phyloP scores from a whole-genome alignment of 2,888 invertebrate genomes.

The Plemyria rubiginata region DNA sequence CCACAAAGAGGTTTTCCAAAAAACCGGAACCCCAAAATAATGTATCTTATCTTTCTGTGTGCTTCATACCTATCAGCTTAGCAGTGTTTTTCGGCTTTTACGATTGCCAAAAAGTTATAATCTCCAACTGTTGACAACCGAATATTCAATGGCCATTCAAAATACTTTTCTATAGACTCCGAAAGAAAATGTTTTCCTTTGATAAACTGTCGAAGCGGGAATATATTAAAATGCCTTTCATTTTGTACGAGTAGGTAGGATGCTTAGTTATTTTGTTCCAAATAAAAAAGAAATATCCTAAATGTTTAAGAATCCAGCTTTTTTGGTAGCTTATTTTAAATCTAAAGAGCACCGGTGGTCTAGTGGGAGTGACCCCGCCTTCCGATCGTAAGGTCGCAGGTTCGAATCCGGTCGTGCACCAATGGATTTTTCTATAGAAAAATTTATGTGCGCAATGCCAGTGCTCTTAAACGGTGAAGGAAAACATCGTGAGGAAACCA shows the following conservation, averaged over 20 bases:
- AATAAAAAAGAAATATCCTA: neutral
- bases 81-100: slow-evolving; percentile 3
- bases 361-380: too few relatives aligned
- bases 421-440: too few relatives aligned
- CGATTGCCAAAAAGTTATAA: slow-evolving; percentile 18
- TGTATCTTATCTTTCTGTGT: too few relatives aligned
- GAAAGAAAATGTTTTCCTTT: slow-evolving; percentile 28
- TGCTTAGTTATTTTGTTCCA: neutral
- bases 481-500: too few relatives aligned
- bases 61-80: neutral
- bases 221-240: slow-evolving; percentile 24
- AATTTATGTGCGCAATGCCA: too few relatives aligned
- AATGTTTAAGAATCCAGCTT: neutral
- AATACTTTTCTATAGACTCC: slow-evolving; percentile 24
- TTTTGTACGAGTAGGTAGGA: slow-evolving; percentile 4
- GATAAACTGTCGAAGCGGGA: slow-evolving; percentile 19
- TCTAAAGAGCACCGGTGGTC: too few relatives aligned
- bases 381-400: too few relatives aligned
- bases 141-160: slow-evolving; percentile 28
- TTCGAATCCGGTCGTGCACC: too few relatives aligned
- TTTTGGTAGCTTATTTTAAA: neutral
- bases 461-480: too few relatives aligned
- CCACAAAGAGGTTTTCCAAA: too few relatives aligned
- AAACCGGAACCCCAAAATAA: too few relatives aligned
- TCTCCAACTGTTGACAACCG: slow-evolving; percentile 16